A percentile compares a stretch with the other conserved stretches of the same genome.
Conservation (phyloP, 2,113 vertebrate genomes). For the Crypturellus undulatus region DNA sequence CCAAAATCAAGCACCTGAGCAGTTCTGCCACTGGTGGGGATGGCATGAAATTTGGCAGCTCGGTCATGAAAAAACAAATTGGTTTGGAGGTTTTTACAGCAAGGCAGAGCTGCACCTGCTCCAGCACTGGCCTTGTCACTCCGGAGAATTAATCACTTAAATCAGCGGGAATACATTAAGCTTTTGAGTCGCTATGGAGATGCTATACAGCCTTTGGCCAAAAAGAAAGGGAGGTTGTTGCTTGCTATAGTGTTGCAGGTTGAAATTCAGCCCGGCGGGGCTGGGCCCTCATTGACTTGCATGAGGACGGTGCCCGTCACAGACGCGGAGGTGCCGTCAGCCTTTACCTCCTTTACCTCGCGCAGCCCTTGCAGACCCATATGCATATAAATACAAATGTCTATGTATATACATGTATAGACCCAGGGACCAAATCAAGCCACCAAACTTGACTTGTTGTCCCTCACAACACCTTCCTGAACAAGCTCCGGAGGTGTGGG, state of each 20-base stretch:
- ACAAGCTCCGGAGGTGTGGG: too few species aligned
- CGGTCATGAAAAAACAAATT: conserved; percentile 19
- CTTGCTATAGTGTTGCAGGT: not conserved
- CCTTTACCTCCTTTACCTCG: not conserved
- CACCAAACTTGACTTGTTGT: too few species aligned
- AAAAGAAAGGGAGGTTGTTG: rapidly evolving
- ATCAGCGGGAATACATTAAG: conserved; percentile 68
- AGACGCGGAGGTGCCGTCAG: not conserved
- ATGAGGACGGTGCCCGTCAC: rapidly evolving
- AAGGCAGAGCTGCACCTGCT: conserved; percentile 56
- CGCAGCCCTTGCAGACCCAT: too few species aligned
- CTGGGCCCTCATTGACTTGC: not conserved
- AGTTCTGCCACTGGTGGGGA: not conserved
- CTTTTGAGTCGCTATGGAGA: conserved; percentile 67
- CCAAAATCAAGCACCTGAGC: conserved; percentile 20
- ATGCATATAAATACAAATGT: too few species aligned
- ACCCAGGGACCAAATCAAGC: too few species aligned
- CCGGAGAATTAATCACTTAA: conserved; percentile 67
- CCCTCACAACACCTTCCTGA: too few species aligned
- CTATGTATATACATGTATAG: too few species aligned
- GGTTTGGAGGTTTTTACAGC: conserved; percentile 5
- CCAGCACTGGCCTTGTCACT: rapidly evolving
- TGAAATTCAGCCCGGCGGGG: not conserved
- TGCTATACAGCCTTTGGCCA: conserved; percentile 13
- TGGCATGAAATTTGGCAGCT: not conserved